These are phyloP conservation scores for Chiloscyllium punctatum DNA, from an alignment of 2,797 vertebrate genomes.

Conservation along the genomic window DNA sequence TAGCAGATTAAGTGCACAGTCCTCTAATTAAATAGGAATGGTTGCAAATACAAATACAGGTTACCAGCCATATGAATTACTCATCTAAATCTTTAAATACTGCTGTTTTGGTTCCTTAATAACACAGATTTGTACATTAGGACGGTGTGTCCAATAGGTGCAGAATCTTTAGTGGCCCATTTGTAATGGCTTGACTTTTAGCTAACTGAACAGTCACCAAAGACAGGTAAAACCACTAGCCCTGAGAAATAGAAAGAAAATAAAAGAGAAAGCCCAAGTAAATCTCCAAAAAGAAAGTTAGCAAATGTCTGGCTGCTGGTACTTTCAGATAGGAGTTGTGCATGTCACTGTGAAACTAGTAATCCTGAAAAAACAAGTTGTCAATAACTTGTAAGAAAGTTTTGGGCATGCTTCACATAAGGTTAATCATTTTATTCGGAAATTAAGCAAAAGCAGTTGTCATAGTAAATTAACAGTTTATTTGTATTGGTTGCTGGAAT, in stretches of 20 bases:
- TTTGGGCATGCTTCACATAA: not conserved
- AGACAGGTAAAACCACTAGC: not conserved
- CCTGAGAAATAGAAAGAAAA: not conserved
- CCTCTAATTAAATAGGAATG: not conserved
- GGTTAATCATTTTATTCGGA: not conserved
- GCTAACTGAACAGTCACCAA: not conserved
- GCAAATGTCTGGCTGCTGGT: not conserved
- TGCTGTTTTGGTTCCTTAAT: not conserved
- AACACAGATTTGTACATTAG: not conserved
- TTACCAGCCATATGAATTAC: not conserved
- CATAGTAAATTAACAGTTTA: no score
- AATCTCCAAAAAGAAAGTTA: not conserved
- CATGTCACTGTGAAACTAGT: not conserved
- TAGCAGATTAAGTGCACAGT: not conserved
- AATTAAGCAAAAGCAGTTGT: not conserved
- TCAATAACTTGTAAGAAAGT: not conserved
- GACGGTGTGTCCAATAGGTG: not conserved
- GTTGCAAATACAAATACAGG: not conserved
- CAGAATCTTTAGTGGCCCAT: not conserved
- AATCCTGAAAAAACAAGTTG: not conserved
- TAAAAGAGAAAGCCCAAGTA: not conserved
- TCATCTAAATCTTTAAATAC: not conserved
- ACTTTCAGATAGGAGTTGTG: not conserved
- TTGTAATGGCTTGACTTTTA: not conserved
- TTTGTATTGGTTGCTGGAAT: not conserved